Conservation (phyloP, 2,888 invertebrate genomes). For the Drosophila demipolita region DNA sequence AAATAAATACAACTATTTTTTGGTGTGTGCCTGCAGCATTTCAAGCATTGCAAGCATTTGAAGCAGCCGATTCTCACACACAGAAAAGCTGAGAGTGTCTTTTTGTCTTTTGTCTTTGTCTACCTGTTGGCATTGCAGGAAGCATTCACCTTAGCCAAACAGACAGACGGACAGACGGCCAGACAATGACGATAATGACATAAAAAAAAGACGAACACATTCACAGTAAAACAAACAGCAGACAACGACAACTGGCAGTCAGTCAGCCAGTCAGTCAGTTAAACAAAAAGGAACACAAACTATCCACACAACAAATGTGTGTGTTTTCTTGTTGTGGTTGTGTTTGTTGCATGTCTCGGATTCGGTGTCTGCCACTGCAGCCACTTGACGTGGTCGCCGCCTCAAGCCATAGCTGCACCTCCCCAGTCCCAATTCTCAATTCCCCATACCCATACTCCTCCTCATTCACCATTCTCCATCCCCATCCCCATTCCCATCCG, state of each 20-base stretch:
- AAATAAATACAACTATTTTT: conserved; percentile 67
- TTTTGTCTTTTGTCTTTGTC: conserved; percentile 66
- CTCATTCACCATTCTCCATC: conserved; percentile 14
- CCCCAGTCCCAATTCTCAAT: not conserved
- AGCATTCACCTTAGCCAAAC: conserved; percentile 69
- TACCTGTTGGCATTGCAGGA: conserved; percentile 81
- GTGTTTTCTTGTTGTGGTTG: conserved; percentile 18
- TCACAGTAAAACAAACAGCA: conserved; percentile 64
- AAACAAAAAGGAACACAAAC: conserved; percentile 60
- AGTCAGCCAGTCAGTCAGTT: conserved; percentile 29
- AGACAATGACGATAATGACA: conserved; percentile 66
- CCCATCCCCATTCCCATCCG: conserved; percentile 6
- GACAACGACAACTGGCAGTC: conserved; percentile 32
- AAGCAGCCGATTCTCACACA: conserved; percentile 73
- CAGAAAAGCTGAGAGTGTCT: conserved; percentile 3
- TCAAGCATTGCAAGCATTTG: conserved; percentile 59
- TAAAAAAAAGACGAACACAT: conserved; percentile 36
- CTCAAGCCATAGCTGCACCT: conserved; percentile 29
- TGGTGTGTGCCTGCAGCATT: conserved; percentile 53
- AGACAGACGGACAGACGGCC: conserved; percentile 34
- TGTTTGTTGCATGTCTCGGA: conserved; percentile 41
- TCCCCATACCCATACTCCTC: conserved; percentile 3
- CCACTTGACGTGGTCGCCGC: conserved; percentile 66
- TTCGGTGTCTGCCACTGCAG: conserved; percentile 72
- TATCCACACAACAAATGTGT: conserved; percentile 33